Conservation (phyloP, 2,113 vertebrate genomes). For the Hippocampus mohnikei region DNA sequence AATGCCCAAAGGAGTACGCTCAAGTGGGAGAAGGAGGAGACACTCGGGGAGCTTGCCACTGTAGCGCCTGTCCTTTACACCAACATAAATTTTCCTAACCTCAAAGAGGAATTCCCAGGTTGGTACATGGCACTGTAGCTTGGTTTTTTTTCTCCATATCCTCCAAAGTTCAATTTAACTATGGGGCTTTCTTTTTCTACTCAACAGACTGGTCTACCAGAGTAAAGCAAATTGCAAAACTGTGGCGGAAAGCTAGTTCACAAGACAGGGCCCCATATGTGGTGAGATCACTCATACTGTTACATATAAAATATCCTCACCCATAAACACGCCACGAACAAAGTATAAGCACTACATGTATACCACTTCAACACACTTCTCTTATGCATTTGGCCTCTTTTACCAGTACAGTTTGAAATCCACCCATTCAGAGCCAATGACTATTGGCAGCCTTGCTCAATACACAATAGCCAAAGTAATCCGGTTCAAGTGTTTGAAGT, state of each 20-base stretch:
- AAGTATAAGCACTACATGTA: conserved; percentile 4
- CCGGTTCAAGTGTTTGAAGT: conserved; percentile 42
- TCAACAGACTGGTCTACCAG: conserved; percentile 90
- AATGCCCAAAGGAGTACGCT: conserved; percentile 92
- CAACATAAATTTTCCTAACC: conserved; percentile 92
- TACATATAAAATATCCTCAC: conserved; percentile 7
- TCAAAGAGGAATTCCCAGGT: conserved; percentile 96
- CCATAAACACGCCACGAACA: conserved; percentile 2
- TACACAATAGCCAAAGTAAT: conserved; percentile 38
- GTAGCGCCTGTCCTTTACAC: conserved; percentile 97
- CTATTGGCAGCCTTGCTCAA: conserved; percentile 33
- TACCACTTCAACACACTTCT: conserved; percentile 20
- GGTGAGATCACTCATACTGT: conserved; percentile 75
- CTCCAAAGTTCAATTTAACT: conserved; percentile 3
- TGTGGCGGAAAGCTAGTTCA: conserved; percentile 98
- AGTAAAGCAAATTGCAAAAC: conserved; percentile 97
- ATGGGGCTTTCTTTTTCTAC: conserved; percentile 13
- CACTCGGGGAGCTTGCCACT: conserved; percentile 91
- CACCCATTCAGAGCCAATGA: conserved; percentile 49
- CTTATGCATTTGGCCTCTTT: conserved; percentile 32
- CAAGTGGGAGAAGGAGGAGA: conserved; percentile 98
- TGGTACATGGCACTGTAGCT: conserved; percentile 14
- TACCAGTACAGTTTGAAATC: conserved; percentile 38
- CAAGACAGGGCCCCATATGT: conserved; percentile 97
- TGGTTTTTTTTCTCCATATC: conserved; percentile 1